phyloP scores from a whole-genome alignment of 2,888 invertebrate genomes.

The Drosophila borborema region DNA sequence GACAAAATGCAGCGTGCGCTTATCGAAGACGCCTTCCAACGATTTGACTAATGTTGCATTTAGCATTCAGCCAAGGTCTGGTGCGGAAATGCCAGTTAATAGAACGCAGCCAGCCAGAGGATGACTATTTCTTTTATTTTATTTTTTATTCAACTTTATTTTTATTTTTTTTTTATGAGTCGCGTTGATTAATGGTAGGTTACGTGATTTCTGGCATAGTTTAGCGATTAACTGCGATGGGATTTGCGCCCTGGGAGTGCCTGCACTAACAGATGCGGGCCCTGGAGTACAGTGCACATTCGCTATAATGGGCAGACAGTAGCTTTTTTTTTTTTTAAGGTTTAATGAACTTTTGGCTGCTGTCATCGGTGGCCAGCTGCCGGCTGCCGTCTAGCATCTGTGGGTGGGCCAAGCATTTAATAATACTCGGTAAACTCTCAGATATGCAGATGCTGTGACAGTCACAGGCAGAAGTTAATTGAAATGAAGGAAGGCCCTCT shows the following conservation, averaged over 20 bases:
- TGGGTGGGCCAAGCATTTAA: constrained; percentile 64
- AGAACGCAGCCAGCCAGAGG: constrained; percentile 36
- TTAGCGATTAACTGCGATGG: constrained; percentile 62
- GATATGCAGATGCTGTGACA: constrained; percentile 25
- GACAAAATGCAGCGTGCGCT: constrained; percentile 65
- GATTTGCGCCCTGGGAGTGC: constrained; percentile 35
- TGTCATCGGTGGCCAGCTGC: constrained; percentile 30
- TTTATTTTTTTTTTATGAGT: constrained; percentile 60
- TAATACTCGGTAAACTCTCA: constrained; percentile 39
- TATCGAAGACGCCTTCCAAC: constrained; percentile 54
- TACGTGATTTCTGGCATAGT: constrained; percentile 77
- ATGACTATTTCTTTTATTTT: constrained; percentile 32
- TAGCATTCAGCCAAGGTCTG: constrained; percentile 18
- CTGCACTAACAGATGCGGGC: constrained; percentile 58
- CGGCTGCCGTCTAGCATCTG: constrained; percentile 11
- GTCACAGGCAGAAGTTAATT: constrained; percentile 41
- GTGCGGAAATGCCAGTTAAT: constrained; percentile 76
- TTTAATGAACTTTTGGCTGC: constrained; percentile 52
- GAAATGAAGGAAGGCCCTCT: constrained; percentile 38
- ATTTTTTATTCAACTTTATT: constrained; percentile 3
- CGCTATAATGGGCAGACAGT: constrained; percentile 12
- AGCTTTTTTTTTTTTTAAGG: constrained; percentile 19
- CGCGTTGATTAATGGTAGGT: constrained; percentile 71
- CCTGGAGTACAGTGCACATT: constrained; percentile 1
- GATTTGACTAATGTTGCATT: constrained; percentile 79